Conservation (phyloP, 1,140 invertebrate genomes). For the Saccostrea echinata region DNA sequence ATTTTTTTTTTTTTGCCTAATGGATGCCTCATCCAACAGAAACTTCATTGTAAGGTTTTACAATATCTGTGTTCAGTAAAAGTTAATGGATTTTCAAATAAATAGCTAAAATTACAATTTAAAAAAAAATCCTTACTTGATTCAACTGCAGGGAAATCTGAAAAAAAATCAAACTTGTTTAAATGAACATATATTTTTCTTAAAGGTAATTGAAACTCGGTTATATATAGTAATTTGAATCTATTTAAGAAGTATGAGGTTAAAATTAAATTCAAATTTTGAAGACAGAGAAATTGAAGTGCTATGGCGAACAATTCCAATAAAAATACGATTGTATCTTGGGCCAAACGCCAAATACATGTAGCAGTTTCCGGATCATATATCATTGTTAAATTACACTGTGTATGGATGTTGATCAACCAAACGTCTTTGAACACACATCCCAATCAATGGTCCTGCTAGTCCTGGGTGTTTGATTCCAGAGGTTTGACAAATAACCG, state of each 20-base stretch:
- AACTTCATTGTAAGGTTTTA: no score
- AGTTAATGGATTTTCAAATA: no score
- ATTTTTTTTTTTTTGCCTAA: no score
- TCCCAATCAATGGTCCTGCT: not conserved
- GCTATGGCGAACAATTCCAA: not conserved
- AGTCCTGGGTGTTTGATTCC: slow-evolving; percentile 1
- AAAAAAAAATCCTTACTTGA: slow-evolving; percentile 42
- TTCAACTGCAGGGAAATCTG: slow-evolving; percentile 33
- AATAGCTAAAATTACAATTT: not conserved
- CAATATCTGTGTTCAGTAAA: no score
- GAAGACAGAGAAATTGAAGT: not conserved
- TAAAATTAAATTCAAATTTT: no score
- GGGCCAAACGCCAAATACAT: no score
- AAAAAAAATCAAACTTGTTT: not conserved
- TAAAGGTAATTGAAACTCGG: no score
- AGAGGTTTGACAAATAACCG: slow-evolving; percentile 26
- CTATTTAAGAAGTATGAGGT: no score
- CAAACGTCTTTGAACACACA: not conserved
- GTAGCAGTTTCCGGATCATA: not conserved
- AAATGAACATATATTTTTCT: no score
- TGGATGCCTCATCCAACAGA: no score
- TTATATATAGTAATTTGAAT: no score
- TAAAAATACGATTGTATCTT: no score
- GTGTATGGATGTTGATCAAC: not conserved
- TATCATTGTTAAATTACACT: slow-evolving; percentile 14